Evolutionary conservation across 2,113 vertebrate species (phyloP).

Genomic region (Cygnus atratus): DNA sequence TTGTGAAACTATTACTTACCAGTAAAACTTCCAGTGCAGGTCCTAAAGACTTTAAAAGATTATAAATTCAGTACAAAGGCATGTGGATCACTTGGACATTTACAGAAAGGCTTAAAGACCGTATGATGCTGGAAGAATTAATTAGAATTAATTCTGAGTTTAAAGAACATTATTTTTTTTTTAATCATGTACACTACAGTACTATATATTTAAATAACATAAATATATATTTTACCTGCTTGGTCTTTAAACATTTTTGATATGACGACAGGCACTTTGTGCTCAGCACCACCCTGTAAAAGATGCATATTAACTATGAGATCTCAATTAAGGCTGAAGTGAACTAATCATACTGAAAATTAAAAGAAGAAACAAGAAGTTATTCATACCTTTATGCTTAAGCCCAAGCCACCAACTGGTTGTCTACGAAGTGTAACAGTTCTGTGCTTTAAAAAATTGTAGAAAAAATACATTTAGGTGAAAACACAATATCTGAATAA

Average conservation of each 20-base stretch:
- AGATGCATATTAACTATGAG: neutral
- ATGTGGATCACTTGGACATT: neutral
- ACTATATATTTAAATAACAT: neutral
- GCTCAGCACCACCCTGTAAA: constrained; percentile 92
- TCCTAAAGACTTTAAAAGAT: neutral
- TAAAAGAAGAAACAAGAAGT: neutral
- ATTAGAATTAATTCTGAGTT: neutral
- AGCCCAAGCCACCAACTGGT: constrained; percentile 88
- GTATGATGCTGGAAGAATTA: neutral
- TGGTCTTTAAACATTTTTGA: constrained; percentile 96
- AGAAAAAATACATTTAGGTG: constrained; percentile 76
- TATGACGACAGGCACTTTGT: constrained; percentile 93
- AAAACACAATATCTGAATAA: constrained; percentile 48
- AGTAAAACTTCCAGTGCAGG: neutral
- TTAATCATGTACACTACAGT: rapidly evolving
- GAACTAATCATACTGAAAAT: neutral
- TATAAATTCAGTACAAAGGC: neutral
- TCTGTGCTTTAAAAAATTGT: constrained; percentile 96
- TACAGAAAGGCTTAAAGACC: neutral
- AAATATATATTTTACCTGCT: constrained; percentile 84
- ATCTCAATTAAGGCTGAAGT: neutral
- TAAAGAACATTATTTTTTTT: neutral
- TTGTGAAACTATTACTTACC: neutral
- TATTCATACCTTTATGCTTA: constrained; percentile 92
- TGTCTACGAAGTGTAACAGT: constrained; percentile 93